Percentiles rank a stretch among this genome's conserved stretches.
These are phyloP conservation scores for Aleiodes alternator DNA, from an alignment of 2,888 invertebrate genomes.

Conservation along the genomic window DNA sequence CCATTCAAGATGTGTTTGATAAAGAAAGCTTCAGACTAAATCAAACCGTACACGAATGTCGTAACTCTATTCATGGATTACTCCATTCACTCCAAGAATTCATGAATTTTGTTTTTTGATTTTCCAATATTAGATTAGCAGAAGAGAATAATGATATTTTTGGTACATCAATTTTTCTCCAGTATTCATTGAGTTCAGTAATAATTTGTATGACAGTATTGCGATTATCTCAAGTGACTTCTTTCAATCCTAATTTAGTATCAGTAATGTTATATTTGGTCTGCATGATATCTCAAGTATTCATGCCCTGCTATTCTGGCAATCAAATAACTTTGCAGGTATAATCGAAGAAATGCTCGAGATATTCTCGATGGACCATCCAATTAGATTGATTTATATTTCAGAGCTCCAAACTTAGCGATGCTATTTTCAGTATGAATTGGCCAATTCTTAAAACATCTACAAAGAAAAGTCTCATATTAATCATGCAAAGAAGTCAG, in stretches of 20 bases:
- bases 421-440: constrained; percentile 60
- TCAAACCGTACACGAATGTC: too few relatives aligned
- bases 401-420: constrained; percentile 59
- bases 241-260: constrained; percentile 22
- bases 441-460: constrained; percentile 57
- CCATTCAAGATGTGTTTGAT: too few relatives aligned
- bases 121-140: constrained; percentile 23
- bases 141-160: constrained; percentile 33
- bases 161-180: constrained; percentile 31
- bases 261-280: constrained; percentile 29
- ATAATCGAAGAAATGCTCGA: neutral
- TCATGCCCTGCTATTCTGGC: constrained; percentile 37
- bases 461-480: constrained; percentile 56
- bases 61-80: too few relatives aligned
- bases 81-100: neutral
- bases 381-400: neutral
- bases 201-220: constrained; percentile 45
- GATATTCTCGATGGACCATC: constrained; percentile 8
- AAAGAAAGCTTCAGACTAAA: too few relatives aligned
- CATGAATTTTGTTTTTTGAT: neutral
- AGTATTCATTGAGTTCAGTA: constrained; percentile 36
- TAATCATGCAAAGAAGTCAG: constrained; percentile 58
- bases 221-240: constrained; percentile 21
- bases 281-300: constrained; percentile 39
- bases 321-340: constrained; percentile 39